Evolutionary conservation across 1,140 invertebrate species (phyloP).

Genomic region (Diorhabda carinulata): DNA sequence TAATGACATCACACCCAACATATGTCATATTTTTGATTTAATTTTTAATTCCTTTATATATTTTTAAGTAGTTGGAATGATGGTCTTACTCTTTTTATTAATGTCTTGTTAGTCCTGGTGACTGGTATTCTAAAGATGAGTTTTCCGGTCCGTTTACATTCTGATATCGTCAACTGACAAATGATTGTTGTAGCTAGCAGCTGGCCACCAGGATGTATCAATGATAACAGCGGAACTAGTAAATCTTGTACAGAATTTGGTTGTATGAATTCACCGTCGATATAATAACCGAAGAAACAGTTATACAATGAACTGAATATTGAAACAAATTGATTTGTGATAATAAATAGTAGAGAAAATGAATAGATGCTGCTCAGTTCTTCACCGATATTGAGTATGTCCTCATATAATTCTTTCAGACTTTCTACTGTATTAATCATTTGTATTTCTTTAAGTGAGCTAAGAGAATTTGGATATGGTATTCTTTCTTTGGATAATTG

Average conservation of each 20-base stretch:
- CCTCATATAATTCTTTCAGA: constrained; percentile 5
- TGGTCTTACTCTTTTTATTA: constrained; percentile 5
- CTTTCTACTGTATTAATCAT: background rate
- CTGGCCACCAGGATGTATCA: background rate
- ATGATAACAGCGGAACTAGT: constrained; percentile 3
- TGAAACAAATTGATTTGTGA: constrained; percentile 8
- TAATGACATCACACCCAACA: too few species aligned
- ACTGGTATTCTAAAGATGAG: constrained; percentile 2
- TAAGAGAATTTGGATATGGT: background rate
- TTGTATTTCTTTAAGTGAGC: background rate
- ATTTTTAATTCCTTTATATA: too few species aligned
- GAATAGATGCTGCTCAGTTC: constrained; percentile 9
- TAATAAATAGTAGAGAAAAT: background rate
- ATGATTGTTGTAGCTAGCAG: background rate
- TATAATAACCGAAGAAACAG: constrained; percentile 11
- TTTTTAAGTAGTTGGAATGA: too few species aligned
- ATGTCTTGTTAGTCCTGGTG: background rate
- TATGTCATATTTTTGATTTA: too few species aligned
- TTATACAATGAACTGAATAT: constrained; percentile 12
- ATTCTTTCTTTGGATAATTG: background rate
- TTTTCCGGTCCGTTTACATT: background rate
- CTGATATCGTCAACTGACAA: background rate
- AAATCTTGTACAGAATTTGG: constrained; percentile 4
- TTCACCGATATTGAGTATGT: background rate
- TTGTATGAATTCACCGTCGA: constrained; percentile 3